A percentile compares a stretch with the other conserved stretches of the same genome.
These are phyloP conservation scores for Sisyra nigra DNA, from an alignment of 2,888 invertebrate genomes.

Conservation along the genomic window DNA sequence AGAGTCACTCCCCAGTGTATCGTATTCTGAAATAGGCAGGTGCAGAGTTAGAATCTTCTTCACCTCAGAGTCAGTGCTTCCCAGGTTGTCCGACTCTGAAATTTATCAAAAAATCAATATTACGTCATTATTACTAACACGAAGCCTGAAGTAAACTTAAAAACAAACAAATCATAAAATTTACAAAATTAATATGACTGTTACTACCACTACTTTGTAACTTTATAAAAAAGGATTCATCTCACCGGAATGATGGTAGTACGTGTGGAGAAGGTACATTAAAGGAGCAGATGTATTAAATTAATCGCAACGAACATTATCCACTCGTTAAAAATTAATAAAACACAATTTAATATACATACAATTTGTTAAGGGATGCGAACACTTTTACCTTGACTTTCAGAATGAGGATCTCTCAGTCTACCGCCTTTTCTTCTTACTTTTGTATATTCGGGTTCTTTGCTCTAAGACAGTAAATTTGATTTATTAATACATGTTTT, in stretches of 20 bases:
- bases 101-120: slow-evolving; percentile 17
- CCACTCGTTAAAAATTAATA: neutral
- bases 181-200: no score
- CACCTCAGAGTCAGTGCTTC: slow-evolving; percentile 88
- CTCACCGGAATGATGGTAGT: slow-evolving; percentile 4
- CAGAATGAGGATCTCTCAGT: slow-evolving; percentile 64
- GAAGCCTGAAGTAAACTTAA: no score
- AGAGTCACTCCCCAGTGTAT: slow-evolving; percentile 67
- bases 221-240: slow-evolving; percentile 5
- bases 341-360: neutral
- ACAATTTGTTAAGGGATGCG: neutral
- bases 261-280: slow-evolving; percentile 4
- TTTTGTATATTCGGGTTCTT: slow-evolving; percentile 72
- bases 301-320: slow-evolving; percentile 2
- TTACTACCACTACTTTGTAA: slow-evolving; percentile 1
- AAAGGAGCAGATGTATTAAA: slow-evolving; percentile 4
- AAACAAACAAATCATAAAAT: no score
- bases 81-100: slow-evolving; percentile 85
- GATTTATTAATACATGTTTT: neutral
- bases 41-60: slow-evolving; percentile 84
- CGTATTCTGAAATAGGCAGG: slow-evolving; percentile 88
- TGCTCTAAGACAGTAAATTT: slow-evolving; percentile 34
- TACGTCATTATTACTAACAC: neutral
- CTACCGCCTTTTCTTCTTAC: slow-evolving; percentile 68
- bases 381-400: slow-evolving; percentile 54